Conservation (phyloP, 2,888 invertebrate genomes). For the Hypsopygia costalis region DNA sequence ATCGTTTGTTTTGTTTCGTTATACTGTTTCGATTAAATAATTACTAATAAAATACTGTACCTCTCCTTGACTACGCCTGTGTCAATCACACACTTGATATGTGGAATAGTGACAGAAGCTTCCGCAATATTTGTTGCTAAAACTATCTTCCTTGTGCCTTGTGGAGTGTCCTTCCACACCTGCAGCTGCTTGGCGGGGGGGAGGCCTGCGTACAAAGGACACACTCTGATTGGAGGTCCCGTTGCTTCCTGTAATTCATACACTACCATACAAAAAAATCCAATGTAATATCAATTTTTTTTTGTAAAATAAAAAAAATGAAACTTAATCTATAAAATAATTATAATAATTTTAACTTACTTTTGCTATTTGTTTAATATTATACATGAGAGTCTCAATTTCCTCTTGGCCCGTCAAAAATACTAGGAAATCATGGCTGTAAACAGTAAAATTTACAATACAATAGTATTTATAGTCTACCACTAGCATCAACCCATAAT, state of each 20-base stretch:
- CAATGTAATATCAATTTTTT: too few species aligned
- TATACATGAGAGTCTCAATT: slow-evolving; percentile 91
- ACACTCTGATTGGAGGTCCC: slow-evolving; percentile 86
- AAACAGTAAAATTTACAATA: too few species aligned
- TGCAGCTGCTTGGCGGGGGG: slow-evolving; percentile 92
- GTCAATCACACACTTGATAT: slow-evolving; percentile 95
- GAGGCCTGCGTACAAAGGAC: slow-evolving; percentile 95
- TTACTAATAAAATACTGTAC: too few species aligned
- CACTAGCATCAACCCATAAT: too few species aligned
- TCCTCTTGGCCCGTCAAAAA: slow-evolving; percentile 98
- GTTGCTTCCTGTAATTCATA: slow-evolving; percentile 69
- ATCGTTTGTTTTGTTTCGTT: too few species aligned
- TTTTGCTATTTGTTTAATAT: slow-evolving; percentile 86
- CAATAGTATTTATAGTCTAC: too few species aligned
- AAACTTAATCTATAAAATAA: too few species aligned
- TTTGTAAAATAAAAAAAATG: too few species aligned
- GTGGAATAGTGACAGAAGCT: slow-evolving; percentile 97
- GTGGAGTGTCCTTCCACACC: slow-evolving; percentile 88
- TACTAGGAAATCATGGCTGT: slow-evolving; percentile 92
- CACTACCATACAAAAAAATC: slow-evolving; percentile 30
- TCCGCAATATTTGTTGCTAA: slow-evolving; percentile 99
- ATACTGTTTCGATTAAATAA: too few species aligned
- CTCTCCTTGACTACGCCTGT: slow-evolving; percentile 95
- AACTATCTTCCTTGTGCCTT: slow-evolving; percentile 92
- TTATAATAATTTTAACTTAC: slow-evolving; percentile 46